phyloP scores from a whole-genome alignment of 2,888 invertebrate species.

The Temnothorax ravouxi region DNA sequence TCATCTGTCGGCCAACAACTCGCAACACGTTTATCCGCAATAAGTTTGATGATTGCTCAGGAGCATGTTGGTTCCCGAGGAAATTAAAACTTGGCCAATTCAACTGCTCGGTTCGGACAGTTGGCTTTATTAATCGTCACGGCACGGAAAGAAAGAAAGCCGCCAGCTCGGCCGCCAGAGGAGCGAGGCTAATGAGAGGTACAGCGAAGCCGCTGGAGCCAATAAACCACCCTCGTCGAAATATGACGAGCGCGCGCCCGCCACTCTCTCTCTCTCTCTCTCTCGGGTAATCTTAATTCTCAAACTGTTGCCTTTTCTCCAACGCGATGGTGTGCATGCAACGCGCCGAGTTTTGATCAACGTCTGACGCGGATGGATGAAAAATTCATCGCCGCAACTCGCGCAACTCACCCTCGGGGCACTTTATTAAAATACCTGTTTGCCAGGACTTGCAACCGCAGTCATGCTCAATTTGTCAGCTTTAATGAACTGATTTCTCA shows the following conservation, averaged over 20 bases:
- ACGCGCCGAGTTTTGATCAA: conserved; percentile 65
- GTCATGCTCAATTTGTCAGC: conserved; percentile 67
- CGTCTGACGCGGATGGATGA: conserved; percentile 58
- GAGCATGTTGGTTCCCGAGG: conserved; percentile 65
- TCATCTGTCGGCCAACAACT: conserved; percentile 40
- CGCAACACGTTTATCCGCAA: conserved; percentile 65
- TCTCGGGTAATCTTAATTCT: conserved; percentile 80
- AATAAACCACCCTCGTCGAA: conserved; percentile 44
- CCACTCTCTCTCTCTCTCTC: conserved; percentile 35
- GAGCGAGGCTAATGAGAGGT: conserved; percentile 33
- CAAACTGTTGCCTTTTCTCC: conserved; percentile 63
- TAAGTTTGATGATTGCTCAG: conserved; percentile 72
- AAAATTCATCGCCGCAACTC: conserved; percentile 60
- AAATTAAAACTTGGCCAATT: conserved; percentile 77
- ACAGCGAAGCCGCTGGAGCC: conserved; percentile 25
- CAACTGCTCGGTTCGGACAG: conserved; percentile 58
- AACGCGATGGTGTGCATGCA: conserved; percentile 39
- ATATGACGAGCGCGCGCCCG: conserved; percentile 30
- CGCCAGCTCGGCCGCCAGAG: no score
- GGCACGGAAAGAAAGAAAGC: conserved; percentile 56
- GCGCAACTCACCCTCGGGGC: conserved; percentile 53
- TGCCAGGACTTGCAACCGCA: conserved; percentile 54
- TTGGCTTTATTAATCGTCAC: conserved; percentile 71
- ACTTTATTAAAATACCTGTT: conserved; percentile 72
- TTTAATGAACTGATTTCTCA: conserved; percentile 69